Conservation (phyloP, 2,113 vertebrate genomes). For the Cnemophilus loriae region DNA sequence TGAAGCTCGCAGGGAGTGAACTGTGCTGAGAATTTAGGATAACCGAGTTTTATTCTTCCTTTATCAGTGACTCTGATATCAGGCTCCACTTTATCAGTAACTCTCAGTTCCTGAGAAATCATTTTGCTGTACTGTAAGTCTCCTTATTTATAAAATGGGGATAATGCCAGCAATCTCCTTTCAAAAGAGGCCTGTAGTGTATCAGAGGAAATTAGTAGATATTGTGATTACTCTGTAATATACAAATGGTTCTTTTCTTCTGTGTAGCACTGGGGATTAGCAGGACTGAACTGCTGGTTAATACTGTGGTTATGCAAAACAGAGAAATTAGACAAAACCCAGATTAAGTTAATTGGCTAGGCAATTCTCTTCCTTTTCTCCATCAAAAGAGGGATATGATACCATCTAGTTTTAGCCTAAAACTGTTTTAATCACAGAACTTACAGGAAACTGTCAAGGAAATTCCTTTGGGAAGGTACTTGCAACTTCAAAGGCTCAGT, state of each 20-base stretch:
- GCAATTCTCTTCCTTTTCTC: not conserved
- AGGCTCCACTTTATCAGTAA: conserved; percentile 37
- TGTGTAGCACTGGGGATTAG: not conserved
- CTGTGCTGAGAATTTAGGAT: conserved; percentile 9
- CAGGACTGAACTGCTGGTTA: not conserved
- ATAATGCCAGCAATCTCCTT: conserved; percentile 40
- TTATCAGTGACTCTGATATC: conserved; percentile 18
- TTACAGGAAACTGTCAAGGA: not conserved
- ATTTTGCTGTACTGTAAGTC: not conserved
- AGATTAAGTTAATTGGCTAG: conserved; percentile 41
- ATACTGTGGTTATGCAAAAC: conserved; percentile 8
- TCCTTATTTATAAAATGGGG: conserved; percentile 28
- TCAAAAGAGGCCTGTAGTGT: conserved; percentile 6
- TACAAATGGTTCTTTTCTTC: conserved; percentile 15
- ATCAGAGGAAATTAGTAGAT: conserved; percentile 39
- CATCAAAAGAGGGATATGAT: not conserved
- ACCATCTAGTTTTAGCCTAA: not conserved
- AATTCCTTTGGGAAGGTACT: not conserved
- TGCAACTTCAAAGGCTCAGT: not conserved
- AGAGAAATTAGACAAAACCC: not conserved
- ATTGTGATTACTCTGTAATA: conserved; percentile 23
- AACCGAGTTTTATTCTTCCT: not conserved
- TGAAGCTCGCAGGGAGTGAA: not conserved
- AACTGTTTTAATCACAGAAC: not conserved
- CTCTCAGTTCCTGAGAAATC: conserved; percentile 33